Conservation (phyloP, 2,888 invertebrate species). For the Halocaridina rubra region DNA sequence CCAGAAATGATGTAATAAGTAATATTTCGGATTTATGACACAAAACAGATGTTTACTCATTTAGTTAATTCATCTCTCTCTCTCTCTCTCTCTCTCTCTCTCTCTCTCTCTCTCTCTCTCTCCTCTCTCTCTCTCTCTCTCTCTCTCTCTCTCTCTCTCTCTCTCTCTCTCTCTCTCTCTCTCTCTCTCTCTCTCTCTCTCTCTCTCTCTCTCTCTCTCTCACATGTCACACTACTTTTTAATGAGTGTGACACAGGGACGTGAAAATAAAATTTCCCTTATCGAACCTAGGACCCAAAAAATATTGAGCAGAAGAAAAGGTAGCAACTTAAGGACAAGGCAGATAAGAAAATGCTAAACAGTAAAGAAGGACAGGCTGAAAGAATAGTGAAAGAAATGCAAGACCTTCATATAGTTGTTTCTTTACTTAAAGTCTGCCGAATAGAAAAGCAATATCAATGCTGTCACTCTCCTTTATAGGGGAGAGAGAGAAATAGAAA, state of each 20-base stretch:
- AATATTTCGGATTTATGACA: background rate
- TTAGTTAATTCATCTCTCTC: no score
- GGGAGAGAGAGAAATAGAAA: no score
- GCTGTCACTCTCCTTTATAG: no score
- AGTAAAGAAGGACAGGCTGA: no score
- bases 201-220: background rate
- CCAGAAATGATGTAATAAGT: background rate
- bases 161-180: constrained; percentile 16
- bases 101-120: background rate
- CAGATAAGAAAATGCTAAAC: background rate
- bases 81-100: background rate
- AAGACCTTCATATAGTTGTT: no score
- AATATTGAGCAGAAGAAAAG: background rate
- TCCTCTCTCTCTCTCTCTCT: background rate
- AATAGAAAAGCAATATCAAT: no score
- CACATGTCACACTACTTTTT: background rate
- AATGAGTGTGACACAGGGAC: no score
- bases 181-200: constrained; percentile 19
- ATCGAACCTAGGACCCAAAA: background rate
- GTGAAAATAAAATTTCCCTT: no score
- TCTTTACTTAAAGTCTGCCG: no score
- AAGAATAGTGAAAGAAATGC: no score
- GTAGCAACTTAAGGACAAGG: background rate
- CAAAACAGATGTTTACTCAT: background rate
- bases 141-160: background rate